These are phyloP conservation scores for Siphlonurus alternatus DNA, from an alignment of 2,888 invertebrate species.

Conservation along the genomic window DNA sequence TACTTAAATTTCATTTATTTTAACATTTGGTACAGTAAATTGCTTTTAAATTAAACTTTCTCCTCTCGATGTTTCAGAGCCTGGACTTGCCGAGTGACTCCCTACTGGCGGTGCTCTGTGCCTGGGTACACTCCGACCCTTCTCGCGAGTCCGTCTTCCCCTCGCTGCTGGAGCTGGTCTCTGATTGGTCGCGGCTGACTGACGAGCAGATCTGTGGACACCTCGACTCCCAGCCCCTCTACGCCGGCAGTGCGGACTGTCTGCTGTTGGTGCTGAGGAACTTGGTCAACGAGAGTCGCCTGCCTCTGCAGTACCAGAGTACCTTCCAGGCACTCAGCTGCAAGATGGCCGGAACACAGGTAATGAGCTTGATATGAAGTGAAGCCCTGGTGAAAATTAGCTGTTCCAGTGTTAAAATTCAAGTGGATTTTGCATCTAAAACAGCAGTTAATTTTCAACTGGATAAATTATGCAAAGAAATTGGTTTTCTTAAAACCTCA, in stretches of 20 bases:
- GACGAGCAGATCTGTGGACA: background rate
- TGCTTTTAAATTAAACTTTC: too few relatives aligned
- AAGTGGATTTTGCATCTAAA: too few relatives aligned
- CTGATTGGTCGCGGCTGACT: background rate
- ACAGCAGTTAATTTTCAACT: too few relatives aligned
- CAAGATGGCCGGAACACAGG: too few relatives aligned
- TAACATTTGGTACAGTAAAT: too few relatives aligned
- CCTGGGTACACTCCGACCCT: background rate
- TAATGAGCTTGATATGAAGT: too few relatives aligned
- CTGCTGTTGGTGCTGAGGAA: background rate
- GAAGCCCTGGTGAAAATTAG: too few relatives aligned
- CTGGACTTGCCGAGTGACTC: background rate
- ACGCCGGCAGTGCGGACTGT: background rate
- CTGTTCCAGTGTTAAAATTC: too few relatives aligned
- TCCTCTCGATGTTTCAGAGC: background rate
- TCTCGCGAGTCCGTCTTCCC: background rate
- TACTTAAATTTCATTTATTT: too few relatives aligned
- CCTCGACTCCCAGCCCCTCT: background rate
- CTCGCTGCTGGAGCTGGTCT: background rate
- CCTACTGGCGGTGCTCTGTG: background rate
- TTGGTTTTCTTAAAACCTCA: too few relatives aligned
- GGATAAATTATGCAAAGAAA: too few relatives aligned
- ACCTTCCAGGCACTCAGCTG: background rate
- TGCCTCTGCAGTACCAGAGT: background rate
- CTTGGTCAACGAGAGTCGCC: background rate